phyloP scores from a whole-genome alignment of 2,888 invertebrate genomes.

The Drosophila silvestris region DNA sequence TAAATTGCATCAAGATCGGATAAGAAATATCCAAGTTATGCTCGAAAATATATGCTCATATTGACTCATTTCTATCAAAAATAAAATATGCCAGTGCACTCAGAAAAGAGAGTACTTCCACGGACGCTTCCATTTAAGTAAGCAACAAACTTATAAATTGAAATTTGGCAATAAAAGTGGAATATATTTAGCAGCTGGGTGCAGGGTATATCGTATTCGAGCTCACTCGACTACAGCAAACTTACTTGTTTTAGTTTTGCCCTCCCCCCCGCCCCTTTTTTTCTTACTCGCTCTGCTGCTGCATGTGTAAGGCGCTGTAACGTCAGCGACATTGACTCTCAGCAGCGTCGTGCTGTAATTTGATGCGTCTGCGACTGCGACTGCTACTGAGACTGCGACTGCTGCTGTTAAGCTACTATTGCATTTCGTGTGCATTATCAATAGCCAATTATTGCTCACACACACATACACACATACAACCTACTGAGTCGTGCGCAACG shows the following conservation, averaged over 20 bases:
- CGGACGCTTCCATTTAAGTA: no score
- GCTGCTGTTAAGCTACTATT: slow-evolving; percentile 14
- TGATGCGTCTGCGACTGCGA: slow-evolving; percentile 5
- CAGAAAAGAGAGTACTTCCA: no score
- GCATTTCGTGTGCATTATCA: slow-evolving; percentile 43
- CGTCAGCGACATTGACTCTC: slow-evolving; percentile 52
- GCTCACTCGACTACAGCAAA: not conserved
- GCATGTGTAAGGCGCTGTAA: slow-evolving; percentile 23
- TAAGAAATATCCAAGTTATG: not conserved
- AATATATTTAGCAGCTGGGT: not conserved
- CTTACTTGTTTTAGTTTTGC: not conserved
- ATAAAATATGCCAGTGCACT: not conserved
- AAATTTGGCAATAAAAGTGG: not conserved
- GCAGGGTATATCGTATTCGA: no score
- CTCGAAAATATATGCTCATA: not conserved
- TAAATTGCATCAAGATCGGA: not conserved
- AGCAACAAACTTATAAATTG: no score
- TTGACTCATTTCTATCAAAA: not conserved
- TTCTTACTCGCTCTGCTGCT: not conserved
- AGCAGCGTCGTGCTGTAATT: slow-evolving; percentile 33
- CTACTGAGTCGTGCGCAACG: slow-evolving; percentile 13
- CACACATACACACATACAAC: slow-evolving; percentile 3
- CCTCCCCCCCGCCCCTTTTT: not conserved
- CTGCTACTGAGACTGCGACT: slow-evolving; percentile 1
- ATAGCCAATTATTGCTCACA: slow-evolving; percentile 31